Percentiles rank a stretch among this genome's conserved stretches.
Evolutionary conservation across 2,113 vertebrate genomes (phyloP).

Genomic region (Thamnaconus septentrionalis): DNA sequence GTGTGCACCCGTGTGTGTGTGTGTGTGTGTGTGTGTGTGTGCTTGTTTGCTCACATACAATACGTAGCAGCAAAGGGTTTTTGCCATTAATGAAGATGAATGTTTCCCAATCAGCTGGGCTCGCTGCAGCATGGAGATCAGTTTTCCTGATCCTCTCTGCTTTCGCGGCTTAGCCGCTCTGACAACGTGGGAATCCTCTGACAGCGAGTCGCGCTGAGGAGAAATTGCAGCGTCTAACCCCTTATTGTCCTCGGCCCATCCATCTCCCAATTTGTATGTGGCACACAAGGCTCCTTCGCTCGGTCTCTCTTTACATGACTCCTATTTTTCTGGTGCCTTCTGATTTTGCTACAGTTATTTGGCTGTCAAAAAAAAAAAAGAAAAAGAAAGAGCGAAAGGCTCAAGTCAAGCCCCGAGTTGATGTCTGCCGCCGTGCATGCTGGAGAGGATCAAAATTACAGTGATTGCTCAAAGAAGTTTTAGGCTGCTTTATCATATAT

Average conservation of each 20-base stretch:
- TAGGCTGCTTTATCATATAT: too few relatives aligned
- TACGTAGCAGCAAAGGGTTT: conserved; percentile 29
- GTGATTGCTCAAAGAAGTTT: too few relatives aligned
- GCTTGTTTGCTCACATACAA: conserved; percentile 5
- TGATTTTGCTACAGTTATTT: neutral
- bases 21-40: neutral
- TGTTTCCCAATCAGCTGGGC: conserved; percentile 55
- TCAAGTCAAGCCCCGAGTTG: conserved; percentile 12
- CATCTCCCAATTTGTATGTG: conserved; percentile 25
- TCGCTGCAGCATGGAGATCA: conserved; percentile 56
- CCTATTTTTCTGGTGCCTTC: neutral
- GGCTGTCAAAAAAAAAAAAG: conserved; percentile 18
- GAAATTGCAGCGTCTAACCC: conserved; percentile 1
- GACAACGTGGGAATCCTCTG: conserved; percentile 35
- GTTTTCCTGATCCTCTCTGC: conserved; percentile 34
- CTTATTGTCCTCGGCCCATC: conserved; percentile 1
- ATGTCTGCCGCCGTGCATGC: neutral
- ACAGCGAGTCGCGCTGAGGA: conserved; percentile 7
- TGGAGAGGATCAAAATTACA: too few relatives aligned
- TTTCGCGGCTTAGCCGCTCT: conserved; percentile 24
- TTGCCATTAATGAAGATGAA: conserved; percentile 71
- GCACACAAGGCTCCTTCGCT: conserved; percentile 1
- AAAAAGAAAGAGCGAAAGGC: conserved; percentile 6
- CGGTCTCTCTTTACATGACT: neutral
- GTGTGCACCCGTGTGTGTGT: neutral